A percentile compares a stretch with the other conserved stretches of the same genome.
Conservation (phyloP, 2,113 vertebrate species). For the Strix uralensis region DNA sequence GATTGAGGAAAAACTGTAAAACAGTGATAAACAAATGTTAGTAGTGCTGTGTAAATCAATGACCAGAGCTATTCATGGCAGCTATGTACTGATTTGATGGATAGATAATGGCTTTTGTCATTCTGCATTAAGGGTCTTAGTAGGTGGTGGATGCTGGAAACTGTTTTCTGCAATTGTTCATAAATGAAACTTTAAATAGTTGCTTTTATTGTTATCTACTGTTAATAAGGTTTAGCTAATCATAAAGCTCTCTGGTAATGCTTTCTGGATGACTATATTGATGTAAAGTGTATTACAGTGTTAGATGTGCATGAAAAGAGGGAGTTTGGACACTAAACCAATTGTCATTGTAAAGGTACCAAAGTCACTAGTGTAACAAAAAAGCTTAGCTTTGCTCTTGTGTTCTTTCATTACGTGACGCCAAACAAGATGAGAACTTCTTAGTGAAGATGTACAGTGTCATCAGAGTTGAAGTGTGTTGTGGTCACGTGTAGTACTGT, state of each 20-base stretch:
- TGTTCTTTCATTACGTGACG: rapidly evolving
- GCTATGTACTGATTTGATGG: not conserved
- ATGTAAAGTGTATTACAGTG: rapidly evolving
- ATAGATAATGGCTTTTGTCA: not conserved
- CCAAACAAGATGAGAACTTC: not conserved
- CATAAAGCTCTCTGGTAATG: not conserved
- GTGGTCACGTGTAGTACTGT: not conserved
- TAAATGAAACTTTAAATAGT: not conserved
- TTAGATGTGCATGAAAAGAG: too few species aligned
- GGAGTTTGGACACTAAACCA: not conserved
- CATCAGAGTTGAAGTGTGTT: rapidly evolving
- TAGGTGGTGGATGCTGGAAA: not conserved
- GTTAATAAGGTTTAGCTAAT: not conserved
- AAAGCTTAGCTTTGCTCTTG: not conserved
- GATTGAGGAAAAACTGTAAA: not conserved
- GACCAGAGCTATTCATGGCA: not conserved
- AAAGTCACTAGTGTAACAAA: not conserved
- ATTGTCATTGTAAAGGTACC: not conserved
- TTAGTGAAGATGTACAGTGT: not conserved
- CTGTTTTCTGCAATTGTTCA: not conserved
- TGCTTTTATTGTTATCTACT: not conserved
- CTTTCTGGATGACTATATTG: not conserved
- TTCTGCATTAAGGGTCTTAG: not conserved
- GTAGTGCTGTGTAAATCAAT: not conserved
- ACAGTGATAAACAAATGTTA: not conserved